A percentile compares a stretch with the other conserved stretches of the same genome.
Conservation (phyloP, 1,140 invertebrate genomes). For the Adoxophyes honmai region DNA sequence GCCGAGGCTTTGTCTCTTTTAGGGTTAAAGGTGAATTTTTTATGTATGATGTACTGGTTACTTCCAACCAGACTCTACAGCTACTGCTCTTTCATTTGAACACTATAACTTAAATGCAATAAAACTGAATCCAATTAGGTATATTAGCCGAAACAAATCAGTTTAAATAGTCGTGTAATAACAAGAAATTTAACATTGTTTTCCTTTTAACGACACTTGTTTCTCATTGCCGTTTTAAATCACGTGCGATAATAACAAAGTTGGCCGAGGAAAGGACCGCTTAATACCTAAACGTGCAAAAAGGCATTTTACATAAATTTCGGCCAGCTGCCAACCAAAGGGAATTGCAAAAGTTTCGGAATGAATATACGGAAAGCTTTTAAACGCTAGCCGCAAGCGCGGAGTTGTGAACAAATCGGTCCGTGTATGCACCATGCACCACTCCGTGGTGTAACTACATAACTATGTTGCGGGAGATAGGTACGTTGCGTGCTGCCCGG, state of each 20-base stretch:
- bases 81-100: no score
- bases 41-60: no score
- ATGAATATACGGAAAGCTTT: slow-evolving; percentile 53
- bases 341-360: slow-evolving; percentile 52
- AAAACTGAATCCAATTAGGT: no score
- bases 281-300: slow-evolving; percentile 23
- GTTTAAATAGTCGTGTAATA: no score
- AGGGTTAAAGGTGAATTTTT: no score
- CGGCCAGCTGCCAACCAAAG: slow-evolving; percentile 33
- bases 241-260: slow-evolving; percentile 11
- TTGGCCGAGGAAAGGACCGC: slow-evolving; percentile 4
- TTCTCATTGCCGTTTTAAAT: background rate
- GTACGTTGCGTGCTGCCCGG: no score
- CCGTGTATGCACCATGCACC: slow-evolving; percentile 12
- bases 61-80: no score
- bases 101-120: no score
- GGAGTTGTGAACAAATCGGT: slow-evolving; percentile 15
- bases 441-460: background rate
- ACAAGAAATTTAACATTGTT: background rate
- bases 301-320: slow-evolving; percentile 41
- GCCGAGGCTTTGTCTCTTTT: no score
- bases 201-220: slow-evolving; percentile 7
- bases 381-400: slow-evolving; percentile 35
- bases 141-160: no score
- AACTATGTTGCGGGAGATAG: no score